These are phyloP conservation scores for Aramus guarauna DNA, from an alignment of 2,113 vertebrate species.

Conservation along the genomic window DNA sequence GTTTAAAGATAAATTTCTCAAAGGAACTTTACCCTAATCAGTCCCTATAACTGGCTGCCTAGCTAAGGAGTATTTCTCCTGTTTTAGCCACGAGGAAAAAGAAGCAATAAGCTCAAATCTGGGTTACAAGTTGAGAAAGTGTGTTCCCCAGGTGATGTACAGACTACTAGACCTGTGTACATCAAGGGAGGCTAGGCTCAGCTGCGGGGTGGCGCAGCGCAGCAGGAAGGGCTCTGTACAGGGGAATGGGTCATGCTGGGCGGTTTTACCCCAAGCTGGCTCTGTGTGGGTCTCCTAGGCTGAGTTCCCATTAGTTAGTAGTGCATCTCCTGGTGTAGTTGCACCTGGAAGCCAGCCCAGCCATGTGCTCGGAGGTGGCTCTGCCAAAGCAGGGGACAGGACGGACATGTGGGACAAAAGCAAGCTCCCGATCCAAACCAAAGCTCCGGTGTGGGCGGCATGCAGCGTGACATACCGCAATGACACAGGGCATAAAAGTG, in stretches of 20 bases:
- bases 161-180: neutral
- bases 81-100: neutral
- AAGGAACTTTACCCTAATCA: neutral
- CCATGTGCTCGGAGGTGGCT: rapidly evolving
- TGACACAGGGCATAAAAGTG: neutral
- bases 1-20: constrained; percentile 37
- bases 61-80: neutral
- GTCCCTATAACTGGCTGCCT: neutral
- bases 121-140: neutral
- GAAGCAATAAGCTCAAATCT: neutral
- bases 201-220: neutral
- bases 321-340: neutral
- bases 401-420: rapidly evolving
- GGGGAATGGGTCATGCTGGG: neutral
- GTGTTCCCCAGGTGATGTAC: neutral
- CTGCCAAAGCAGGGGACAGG: neutral
- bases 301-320: neutral
- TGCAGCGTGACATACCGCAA: neutral
- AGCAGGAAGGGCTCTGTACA: neutral
- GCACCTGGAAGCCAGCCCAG: neutral
- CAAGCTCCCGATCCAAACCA: neutral
- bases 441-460: neutral
- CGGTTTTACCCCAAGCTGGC: neutral
- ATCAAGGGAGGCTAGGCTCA: neutral
- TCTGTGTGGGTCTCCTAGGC: neutral